Base-by-base conservation (phyloP, 2,888 invertebrate genomes). In the Mesoligia furuncula region DNA sequence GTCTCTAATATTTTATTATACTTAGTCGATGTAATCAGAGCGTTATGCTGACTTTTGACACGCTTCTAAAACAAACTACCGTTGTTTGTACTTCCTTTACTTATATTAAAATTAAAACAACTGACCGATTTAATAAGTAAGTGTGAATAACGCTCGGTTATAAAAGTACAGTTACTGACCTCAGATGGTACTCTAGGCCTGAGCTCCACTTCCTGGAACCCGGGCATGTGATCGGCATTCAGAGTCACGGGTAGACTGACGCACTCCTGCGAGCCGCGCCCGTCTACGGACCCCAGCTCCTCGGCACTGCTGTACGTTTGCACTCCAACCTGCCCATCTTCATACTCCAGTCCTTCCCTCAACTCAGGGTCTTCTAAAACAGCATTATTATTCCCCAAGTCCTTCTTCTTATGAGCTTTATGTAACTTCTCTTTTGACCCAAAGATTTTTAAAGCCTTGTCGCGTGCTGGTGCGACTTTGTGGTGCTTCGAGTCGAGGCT, bases 401-500 rank as follows among this genome's bases (percentile, higher is more conserved):
- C 96, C 80, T 94, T 94, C 91, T 95, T 95, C 90, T 96, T 96
- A 82, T 95, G 95, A 48, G 95, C 92, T 89, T 96, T 96, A 84
- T 97, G 94, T 36, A 97, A 93, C 90, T 97, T 97, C 90, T 97
- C 97, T 82, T 97, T 97, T 0, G 97, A 96, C 1, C 97, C 96
- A 84, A 97, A 97, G 88, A 97, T 95, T 89, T 97, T 97, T 17
- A 95, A 90, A 8, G 94, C 87, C 88, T 97, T 97, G 71, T 96
- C 96, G 77, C 96, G 92, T 0, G 96, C 93, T 17, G 97, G 95
- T n/a, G 96, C 95, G 79, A 96, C 95, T 91, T 97, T 97, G 91
- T 97, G 97, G 88, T 97, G 97, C 90, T 97, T 97, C 69, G 97
- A 97, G 91, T 98, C 98, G 88, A 98, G 95, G 91, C 98, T 98